Evolutionary conservation across 2,797 vertebrate genomes (phyloP), one percentile per base, ranked within the genome.

Genomic region (Peromyscus eremicus): DNA sequence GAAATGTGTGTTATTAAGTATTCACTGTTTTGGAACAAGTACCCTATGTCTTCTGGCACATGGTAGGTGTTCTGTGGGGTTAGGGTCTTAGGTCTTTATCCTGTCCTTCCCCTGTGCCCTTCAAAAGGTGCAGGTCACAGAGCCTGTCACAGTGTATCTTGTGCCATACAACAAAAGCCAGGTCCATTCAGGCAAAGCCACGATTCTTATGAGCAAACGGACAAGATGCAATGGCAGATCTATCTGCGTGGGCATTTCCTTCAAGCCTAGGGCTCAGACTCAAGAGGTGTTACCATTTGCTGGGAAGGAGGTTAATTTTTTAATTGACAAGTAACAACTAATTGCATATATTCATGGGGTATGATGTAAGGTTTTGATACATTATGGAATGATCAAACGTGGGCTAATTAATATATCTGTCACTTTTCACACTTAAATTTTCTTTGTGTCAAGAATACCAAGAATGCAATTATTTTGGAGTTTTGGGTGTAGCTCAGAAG

Each of bases 391-490:
- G 16, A 90, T 23, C 75, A 86, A 85, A 85, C 86, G n/a, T 14
- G 55, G 40, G 16, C 66, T 90, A 32, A 76, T 76, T 23, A 75
- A 90, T 0, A 19, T 37, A 75, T 40, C 8, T 27, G 1, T 81
- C 37, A 73, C 25, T 49, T 75, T n/a, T 75, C 55, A 85, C 16
- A 12, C 34, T 84, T 68, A 60, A 27, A 66, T 25, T n/a, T 34
- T 81, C 21, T 76, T 70, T 89, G 34, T 70, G 60, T n/a, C 52
- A 4, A 94, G 25, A 94, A 76, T 27, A 86, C n/a, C 87, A 91
- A 29, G 75, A 89, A 32, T 88, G 8, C 10, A 66, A 64, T 21
- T 85, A 2, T 73, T 49, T 14, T n/a, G 40, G 10, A 23, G 9
- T 37, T 11, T 4, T 29, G 34, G 8, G 1, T 23, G 0, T 73